Conservation (phyloP, 2,888 invertebrate genomes). For the Blomia tropicalis region DNA sequence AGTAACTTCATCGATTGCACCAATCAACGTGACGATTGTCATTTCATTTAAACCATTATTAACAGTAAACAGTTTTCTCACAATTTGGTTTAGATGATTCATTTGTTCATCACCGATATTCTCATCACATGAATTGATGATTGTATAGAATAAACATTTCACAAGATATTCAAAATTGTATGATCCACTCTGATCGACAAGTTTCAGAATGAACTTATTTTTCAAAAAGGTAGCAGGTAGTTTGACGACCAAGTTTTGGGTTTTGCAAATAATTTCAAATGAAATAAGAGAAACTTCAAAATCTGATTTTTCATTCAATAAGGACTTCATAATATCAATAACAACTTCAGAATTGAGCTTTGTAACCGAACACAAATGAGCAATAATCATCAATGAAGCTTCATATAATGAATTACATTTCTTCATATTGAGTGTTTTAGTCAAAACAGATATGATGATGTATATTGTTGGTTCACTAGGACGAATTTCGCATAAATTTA, state of each 20-base stretch:
- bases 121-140: neutral
- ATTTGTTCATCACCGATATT: neutral
- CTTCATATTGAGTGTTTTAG: neutral
- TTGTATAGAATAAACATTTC: neutral
- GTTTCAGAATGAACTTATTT: neutral
- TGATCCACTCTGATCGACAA: neutral
- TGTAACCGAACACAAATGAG: conserved; percentile 5
- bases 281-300: neutral
- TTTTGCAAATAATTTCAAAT: neutral
- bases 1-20: neutral
- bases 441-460: conserved; percentile 11
- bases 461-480: conserved; percentile 15
- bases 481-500: conserved; percentile 17
- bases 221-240: neutral
- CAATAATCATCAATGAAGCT: neutral
- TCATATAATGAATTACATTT: neutral
- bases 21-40: neutral
- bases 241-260: neutral
- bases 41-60: neutral
- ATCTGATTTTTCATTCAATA: neutral
- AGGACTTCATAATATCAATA: neutral
- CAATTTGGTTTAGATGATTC: neutral
- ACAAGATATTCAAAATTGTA: neutral
- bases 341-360: neutral
- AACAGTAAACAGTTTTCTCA: neutral